Percentiles rank a stretch among this genome's conserved stretches.
Evolutionary conservation across 2,888 invertebrate species (phyloP).

Genomic region (Encarsia formosa): DNA sequence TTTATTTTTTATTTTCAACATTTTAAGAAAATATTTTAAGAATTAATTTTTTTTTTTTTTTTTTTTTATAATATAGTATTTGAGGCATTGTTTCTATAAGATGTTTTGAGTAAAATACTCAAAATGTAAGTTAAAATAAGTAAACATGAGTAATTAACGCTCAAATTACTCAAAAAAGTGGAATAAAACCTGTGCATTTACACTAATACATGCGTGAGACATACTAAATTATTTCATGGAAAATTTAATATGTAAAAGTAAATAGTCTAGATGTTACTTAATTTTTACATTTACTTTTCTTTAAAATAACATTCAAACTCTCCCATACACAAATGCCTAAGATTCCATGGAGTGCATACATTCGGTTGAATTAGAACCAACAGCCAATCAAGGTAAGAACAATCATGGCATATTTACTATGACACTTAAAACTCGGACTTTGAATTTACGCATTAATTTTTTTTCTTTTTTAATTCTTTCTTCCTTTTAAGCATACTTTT

Average conservation of each 20-base stretch:
- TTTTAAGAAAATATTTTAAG: no score
- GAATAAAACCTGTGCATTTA: slow-evolving; percentile 11
- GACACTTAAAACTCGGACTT: slow-evolving; percentile 27
- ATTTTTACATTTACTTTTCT: not conserved
- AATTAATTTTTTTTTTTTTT: no score
- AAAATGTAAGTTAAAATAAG: no score
- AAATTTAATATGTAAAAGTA: slow-evolving; percentile 10
- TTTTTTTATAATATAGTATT: no score
- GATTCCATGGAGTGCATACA: slow-evolving; percentile 19
- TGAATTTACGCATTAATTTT: slow-evolving; percentile 16
- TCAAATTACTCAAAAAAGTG: slow-evolving; percentile 5
- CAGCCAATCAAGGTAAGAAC: slow-evolving; percentile 20
- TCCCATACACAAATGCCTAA: slow-evolving; percentile 11
- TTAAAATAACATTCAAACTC: slow-evolving; percentile 2
- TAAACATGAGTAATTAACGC: no score
- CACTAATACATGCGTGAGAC: slow-evolving; percentile 3
- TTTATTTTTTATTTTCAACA: no score
- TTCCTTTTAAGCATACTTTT: no score
- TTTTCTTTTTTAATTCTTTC: slow-evolving; percentile 16
- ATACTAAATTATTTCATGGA: slow-evolving; percentile 6
- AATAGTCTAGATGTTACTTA: slow-evolving; percentile 11
- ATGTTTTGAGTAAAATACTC: no score
- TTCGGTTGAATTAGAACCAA: slow-evolving; percentile 12
- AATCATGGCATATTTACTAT: slow-evolving; percentile 29
- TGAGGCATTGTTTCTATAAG: no score